Percentiles rank a stretch among this genome's conserved stretches.
Conservation (phyloP, 2,113 vertebrate species). For the Nasalis larvatus region DNA sequence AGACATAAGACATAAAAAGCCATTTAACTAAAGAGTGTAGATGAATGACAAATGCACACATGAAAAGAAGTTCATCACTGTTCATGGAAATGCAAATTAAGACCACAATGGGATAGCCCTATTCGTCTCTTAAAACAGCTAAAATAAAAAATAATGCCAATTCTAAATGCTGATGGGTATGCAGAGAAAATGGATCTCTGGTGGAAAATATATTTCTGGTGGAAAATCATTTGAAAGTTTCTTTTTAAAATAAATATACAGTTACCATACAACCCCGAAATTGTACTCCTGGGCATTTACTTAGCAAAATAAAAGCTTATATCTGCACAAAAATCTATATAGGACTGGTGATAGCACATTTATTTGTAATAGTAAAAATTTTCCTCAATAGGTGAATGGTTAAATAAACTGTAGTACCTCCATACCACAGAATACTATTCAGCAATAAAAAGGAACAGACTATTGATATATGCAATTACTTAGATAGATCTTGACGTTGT, state of each 20-base stretch:
- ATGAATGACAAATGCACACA: neutral
- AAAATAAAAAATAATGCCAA: neutral
- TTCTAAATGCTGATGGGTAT: neutral
- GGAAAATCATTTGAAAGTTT: neutral
- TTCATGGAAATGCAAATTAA: neutral
- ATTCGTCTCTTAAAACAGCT: neutral
- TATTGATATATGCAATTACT: neutral
- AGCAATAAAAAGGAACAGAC: neutral
- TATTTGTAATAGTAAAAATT: constrained; percentile 3
- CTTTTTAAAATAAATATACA: neutral
- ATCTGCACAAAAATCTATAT: neutral
- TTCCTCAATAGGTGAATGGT: neutral
- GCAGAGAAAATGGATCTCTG: neutral
- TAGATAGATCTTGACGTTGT: neutral
- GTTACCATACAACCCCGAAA: neutral
- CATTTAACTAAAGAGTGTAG: neutral
- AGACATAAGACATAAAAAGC: neutral
- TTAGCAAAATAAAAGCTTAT: neutral
- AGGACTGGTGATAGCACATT: neutral
- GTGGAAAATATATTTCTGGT: neutral
- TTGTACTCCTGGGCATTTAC: neutral
- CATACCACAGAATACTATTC: neutral
- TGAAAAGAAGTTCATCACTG: neutral
- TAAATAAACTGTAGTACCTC: neutral
- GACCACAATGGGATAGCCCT: neutral